phyloP scores from a whole-genome alignment of 2,113 vertebrate genomes.

The Oryzias melastigma region DNA sequence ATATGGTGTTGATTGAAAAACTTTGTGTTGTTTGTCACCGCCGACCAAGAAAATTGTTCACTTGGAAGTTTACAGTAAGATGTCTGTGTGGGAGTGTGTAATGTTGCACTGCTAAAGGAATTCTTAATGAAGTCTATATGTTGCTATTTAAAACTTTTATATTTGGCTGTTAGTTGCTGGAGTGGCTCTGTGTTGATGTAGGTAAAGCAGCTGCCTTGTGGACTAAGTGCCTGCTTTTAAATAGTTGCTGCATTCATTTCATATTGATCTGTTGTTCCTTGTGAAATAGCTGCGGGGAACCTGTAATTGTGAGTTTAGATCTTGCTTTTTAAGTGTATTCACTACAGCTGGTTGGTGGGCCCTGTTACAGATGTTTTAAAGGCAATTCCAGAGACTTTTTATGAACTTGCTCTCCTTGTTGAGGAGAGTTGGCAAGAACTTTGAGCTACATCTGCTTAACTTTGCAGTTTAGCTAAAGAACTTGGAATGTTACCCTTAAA shows the following conservation, averaged over 20 bases:
- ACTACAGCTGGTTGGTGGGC: too few relatives aligned
- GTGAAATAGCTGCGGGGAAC: not conserved
- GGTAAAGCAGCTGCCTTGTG: constrained; percentile 49
- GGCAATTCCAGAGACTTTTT: too few relatives aligned
- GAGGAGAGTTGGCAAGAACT: too few relatives aligned
- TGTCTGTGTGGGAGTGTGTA: not conserved
- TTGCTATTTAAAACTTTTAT: constrained; percentile 4
- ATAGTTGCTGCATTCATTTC: constrained; percentile 18
- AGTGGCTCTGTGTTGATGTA: constrained; percentile 24
- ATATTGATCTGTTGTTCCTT: constrained; percentile 8
- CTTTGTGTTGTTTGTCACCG: constrained; percentile 9
- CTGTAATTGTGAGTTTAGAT: too few relatives aligned
- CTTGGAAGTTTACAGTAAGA: constrained; percentile 14
- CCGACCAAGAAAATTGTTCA: constrained; percentile 13
- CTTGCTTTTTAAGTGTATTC: too few relatives aligned
- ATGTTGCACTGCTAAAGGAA: too few relatives aligned
- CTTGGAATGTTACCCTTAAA: too few relatives aligned
- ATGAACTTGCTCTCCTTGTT: too few relatives aligned
- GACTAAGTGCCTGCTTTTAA: constrained; percentile 66
- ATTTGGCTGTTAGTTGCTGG: constrained; percentile 16
- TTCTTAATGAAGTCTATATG: too few relatives aligned
- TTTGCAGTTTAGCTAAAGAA: too few relatives aligned
- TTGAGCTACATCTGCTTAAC: too few relatives aligned
- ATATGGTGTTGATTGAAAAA: constrained; percentile 19
- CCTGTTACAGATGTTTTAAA: too few relatives aligned